Conservation (phyloP, 2,797 vertebrate genomes). For the Schizopygopsis pylzovi region DNA sequence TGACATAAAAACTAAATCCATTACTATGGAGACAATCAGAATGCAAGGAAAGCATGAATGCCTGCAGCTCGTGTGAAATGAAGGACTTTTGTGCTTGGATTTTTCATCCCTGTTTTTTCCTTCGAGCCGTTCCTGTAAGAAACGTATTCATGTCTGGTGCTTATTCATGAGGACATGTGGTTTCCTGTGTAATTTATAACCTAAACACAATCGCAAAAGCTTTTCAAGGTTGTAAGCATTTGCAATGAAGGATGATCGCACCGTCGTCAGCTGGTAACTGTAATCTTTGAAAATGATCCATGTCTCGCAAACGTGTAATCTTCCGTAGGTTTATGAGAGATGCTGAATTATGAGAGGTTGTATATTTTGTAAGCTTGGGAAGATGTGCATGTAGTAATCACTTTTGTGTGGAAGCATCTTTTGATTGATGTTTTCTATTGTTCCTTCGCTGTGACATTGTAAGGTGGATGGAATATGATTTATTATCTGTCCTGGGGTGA, state of each 20-base stretch:
- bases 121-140: background rate
- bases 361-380: conserved; percentile 32
- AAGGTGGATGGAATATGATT: conserved; percentile 33
- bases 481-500: background rate
- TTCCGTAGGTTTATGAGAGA: conserved; percentile 58
- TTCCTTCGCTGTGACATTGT: conserved; percentile 51
- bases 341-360: conserved; percentile 31
- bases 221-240: conserved; percentile 51
- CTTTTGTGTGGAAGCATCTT: conserved; percentile 47
- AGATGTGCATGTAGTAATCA: conserved; percentile 50
- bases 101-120: background rate
- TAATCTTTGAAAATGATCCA: conserved; percentile 54
- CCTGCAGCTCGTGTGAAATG: background rate
- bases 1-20: background rate
- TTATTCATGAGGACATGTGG: background rate
- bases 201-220: conserved; percentile 48
- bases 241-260: too few relatives aligned
- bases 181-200: conserved; percentile 42
- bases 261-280: too few relatives aligned
- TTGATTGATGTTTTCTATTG: conserved; percentile 61
- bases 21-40: background rate
- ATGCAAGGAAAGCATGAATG: background rate
- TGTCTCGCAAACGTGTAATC: conserved; percentile 63
- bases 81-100: conserved; percentile 2
- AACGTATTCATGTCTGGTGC: background rate